Percentiles rank a stretch among this genome's conserved stretches.
Conservation (phyloP, 2,797 vertebrate species). For the Mormyrus hasselquistii region DNA sequence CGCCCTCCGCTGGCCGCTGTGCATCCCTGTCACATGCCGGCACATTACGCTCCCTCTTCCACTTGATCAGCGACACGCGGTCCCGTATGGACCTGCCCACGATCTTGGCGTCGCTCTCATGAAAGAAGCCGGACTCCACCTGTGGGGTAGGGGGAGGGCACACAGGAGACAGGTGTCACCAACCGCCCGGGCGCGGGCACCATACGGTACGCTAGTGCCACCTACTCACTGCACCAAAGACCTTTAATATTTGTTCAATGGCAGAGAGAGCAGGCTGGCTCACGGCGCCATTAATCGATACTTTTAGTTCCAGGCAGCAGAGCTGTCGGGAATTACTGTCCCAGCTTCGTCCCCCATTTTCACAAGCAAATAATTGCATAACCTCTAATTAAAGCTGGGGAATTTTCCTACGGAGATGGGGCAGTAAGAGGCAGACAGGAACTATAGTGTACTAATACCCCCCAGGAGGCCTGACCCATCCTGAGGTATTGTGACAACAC, state of each 20-base stretch:
- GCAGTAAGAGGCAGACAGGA: neutral
- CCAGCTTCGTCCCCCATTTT: neutral
- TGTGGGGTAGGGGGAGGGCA: slow-evolving; percentile 44
- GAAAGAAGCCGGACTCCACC: slow-evolving; percentile 93
- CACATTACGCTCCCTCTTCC: slow-evolving; percentile 81
- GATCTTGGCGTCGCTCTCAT: slow-evolving; percentile 85
- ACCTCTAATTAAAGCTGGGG: neutral
- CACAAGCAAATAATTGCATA: slow-evolving; percentile 15
- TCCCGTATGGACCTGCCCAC: slow-evolving; percentile 91
- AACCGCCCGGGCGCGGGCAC: neutral
- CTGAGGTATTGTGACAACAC: neutral
- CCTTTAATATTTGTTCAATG: neutral
- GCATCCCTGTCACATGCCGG: slow-evolving; percentile 58
- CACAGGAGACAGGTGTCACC: neutral
- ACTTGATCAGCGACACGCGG: slow-evolving; percentile 84
- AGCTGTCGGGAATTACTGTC: neutral
- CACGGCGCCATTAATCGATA: slow-evolving; percentile 8
- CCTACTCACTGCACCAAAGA: neutral
- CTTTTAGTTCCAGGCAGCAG: neutral
- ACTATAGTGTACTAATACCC: neutral
- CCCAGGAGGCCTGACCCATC: neutral
- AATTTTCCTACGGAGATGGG: neutral
- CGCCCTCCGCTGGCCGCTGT: slow-evolving; percentile 48
- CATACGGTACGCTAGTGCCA: too few relatives aligned
- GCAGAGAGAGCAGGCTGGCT: neutral